Evolutionary conservation across 2,888 invertebrate genomes (phyloP), one percentile per base, ranked within the genome.

Genomic region (Cheilosia soror): DNA sequence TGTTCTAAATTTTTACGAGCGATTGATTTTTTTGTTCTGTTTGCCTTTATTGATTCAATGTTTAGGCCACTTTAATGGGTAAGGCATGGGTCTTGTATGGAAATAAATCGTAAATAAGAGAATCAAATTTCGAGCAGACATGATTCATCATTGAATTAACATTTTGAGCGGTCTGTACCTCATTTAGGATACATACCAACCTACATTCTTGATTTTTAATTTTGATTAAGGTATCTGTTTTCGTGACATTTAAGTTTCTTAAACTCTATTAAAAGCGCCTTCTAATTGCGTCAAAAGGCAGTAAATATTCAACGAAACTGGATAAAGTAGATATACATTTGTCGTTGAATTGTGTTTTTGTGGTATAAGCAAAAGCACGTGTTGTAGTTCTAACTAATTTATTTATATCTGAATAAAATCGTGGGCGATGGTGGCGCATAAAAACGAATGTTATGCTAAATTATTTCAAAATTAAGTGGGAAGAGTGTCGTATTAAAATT

Each of bases 1-100:
- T 69, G 69, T 69, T 77, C 68, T 40, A 69, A 77, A 62, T 69
- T 77, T 77, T 77, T 62, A 77, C 69, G 77, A 69, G 27, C 77
- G 65, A 62, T 62, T 20, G 40, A 42, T 37, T 49, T 72, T 60
- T 40, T 40, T 37, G 44, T 7, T 47, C 5, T 51, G 27, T 27
- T 75, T n/a, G 57, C n/a, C 27, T 51, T 37, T 11, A 13, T 15
- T 47, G 31, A 9, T 25, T 47, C 13, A n/a, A 15, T 27, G 9
- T 37, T 11, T 51, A 49, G 25, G 15, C 15, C 33, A 31, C n/a
- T 20, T 29, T 20, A 6, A 15, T 49, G 58, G 47, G 25, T 31
- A 51, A 58, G 47, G 20, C 69, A 29, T 33, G 40, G 65, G 27
- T 47, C 65, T 40, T 40, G 40, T 68, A 60, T 47, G 47, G 68